phyloP scores from a whole-genome alignment of 2,113 vertebrate genomes.

The Tiliqua scincoides region DNA sequence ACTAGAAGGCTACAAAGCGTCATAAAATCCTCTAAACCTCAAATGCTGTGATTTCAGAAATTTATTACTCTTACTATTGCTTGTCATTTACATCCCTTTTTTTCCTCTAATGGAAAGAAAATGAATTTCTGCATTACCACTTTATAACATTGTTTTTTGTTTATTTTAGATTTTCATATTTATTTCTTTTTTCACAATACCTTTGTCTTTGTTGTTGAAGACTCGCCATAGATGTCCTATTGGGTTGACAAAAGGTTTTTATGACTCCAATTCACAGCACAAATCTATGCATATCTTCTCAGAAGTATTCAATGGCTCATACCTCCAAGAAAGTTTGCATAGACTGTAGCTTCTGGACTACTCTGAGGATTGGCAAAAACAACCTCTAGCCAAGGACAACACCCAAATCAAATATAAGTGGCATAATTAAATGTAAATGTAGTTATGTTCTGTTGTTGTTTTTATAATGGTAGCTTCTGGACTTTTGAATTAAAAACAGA shows the following conservation, averaged over 20 bases:
- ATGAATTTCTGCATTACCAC: not conserved
- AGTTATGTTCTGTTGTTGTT: not conserved
- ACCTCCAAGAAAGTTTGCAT: too few species aligned
- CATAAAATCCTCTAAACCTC: not conserved
- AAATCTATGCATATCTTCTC: too few species aligned
- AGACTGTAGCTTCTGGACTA: too few species aligned
- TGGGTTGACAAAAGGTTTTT: too few species aligned
- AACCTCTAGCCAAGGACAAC: not conserved
- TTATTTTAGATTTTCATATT: not conserved
- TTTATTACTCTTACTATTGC: not conserved
- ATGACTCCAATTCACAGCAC: too few species aligned
- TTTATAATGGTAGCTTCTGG: not conserved
- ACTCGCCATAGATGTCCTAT: too few species aligned
- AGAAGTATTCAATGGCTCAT: too few species aligned
- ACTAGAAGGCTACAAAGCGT: not conserved
- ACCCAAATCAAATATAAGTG: not conserved
- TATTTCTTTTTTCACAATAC: not conserved
- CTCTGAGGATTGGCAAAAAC: not conserved
- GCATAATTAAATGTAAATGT: not conserved
- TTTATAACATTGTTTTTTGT: not conserved
- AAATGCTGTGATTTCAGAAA: not conserved
- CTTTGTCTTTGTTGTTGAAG: too few species aligned
- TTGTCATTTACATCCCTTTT: not conserved
- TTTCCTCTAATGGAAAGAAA: not conserved
- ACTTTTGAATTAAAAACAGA: not conserved